Evolutionary conservation across 2,113 vertebrate species (phyloP).

Genomic region (Myocastor coypus): DNA sequence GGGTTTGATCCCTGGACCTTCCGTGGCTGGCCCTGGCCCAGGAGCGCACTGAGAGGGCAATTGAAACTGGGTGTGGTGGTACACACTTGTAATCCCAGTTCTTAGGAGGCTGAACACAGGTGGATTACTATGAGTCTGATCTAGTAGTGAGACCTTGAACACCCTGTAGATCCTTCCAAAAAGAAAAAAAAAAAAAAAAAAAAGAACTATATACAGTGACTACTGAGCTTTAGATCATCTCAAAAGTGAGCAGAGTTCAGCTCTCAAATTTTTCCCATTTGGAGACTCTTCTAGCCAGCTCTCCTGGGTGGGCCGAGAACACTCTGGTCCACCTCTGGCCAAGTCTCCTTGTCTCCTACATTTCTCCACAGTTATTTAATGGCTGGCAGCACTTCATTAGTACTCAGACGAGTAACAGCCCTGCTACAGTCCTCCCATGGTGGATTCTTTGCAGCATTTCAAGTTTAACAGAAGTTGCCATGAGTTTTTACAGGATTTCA

Average conservation of each 20-base stretch:
- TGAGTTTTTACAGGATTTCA: background rate
- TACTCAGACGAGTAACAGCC: background rate
- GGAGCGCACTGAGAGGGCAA: too few relatives aligned
- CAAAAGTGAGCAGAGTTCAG: background rate
- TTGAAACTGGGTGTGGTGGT: too few relatives aligned
- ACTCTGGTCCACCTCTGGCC: background rate
- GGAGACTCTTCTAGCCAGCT: background rate
- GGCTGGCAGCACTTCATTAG: background rate
- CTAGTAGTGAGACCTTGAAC: too few relatives aligned
- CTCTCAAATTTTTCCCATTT: background rate
- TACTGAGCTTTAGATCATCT: background rate
- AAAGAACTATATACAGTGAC: background rate
- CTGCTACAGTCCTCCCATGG: background rate
- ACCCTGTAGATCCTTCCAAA: too few relatives aligned
- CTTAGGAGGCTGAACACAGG: too few relatives aligned
- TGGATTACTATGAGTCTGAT: too few relatives aligned
- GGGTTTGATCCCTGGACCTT: too few relatives aligned
- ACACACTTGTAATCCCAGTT: too few relatives aligned
- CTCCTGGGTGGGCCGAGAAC: background rate
- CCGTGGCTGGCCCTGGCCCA: too few relatives aligned
- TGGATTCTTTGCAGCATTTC: background rate
- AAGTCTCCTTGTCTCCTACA: background rate
- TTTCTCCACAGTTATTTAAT: background rate
- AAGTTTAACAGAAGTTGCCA: background rate
- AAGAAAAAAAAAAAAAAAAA: too few relatives aligned